These are phyloP conservation scores for Zaprionus obscuricornis DNA, from an alignment of 2,888 invertebrate species.

Conservation along the genomic window DNA sequence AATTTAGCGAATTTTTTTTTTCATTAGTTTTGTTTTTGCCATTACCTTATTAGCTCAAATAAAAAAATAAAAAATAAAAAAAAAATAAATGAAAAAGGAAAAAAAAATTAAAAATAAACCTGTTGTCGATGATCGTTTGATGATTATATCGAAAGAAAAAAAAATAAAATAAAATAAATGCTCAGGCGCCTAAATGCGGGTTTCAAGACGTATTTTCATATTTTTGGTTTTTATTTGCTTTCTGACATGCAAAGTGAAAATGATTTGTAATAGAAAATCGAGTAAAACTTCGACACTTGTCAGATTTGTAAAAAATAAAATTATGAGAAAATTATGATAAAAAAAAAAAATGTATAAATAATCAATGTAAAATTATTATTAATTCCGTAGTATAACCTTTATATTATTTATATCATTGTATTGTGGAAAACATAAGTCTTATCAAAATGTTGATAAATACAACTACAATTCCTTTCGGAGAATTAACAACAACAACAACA, in stretches of 20 bases:
- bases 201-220: slow-evolving; percentile 1
- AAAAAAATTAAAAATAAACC: slow-evolving; percentile 5
- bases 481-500: no score
- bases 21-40: slow-evolving; percentile 31
- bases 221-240: background rate
- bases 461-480: no score
- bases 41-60: slow-evolving; percentile 68
- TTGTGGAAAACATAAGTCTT: no score
- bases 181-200: slow-evolving; percentile 39
- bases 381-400: no score
- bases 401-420: no score
- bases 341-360: no score
- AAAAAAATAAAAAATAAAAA: slow-evolving; percentile 43
- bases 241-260: slow-evolving; percentile 66
- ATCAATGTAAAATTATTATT: no score
- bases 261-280: slow-evolving; percentile 32
- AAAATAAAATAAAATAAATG: slow-evolving; percentile 42
- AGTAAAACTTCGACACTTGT: slow-evolving; percentile 5
- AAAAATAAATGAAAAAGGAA: slow-evolving; percentile 55
- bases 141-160: slow-evolving; percentile 22
- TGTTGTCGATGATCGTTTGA: slow-evolving; percentile 19
- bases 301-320: slow-evolving; percentile 1
- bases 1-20: slow-evolving; percentile 52
- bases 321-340: no score
- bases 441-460: no score